Evolutionary conservation across 2,888 invertebrate species (phyloP), one percentile per base, ranked within the genome.

Genomic region (Zhuqinia jingwanae): DNA sequence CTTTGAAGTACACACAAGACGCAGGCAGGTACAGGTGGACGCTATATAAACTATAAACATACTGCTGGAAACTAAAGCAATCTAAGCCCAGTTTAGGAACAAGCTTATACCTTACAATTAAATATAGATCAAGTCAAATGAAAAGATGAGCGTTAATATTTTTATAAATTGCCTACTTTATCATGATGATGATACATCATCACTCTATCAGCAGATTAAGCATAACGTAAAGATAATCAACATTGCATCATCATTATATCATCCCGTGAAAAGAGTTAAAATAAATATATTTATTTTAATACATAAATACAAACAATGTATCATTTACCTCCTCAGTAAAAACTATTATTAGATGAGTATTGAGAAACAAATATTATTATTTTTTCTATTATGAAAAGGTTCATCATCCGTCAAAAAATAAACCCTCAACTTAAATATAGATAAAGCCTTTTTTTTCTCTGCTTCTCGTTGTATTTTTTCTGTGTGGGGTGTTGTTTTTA

Each of bases 351-450:
- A 73, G n/a, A n/a, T 73, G 53, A 27, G 73, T 82, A 70, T 83
- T 83, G 75, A 65, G 47, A 76, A 76, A 76, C 83, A 83, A 75
- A 76, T 65, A 83, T 65, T 36, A 50, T 30, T 27, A n/a, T n/a
- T 75, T 42, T 63, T 8, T 76, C 36, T 15, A 79, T 47, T 86
- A 80, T 68, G 76, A 76, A 86, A 81, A 76, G 86, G 86, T 76
- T 86, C 86, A 85, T 77, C 77, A 81, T 86, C 80, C 42, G 27
- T 80, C 73, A 78, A 79, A 85, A 79, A 78, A 73, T 70, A n/a
- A n/a, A n/a, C n/a, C n/a, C 58, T 70, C 60, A 47, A 58, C 60
- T 53, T 60, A 58, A 45, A 22, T 27, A 73, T 17, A 73, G 73
- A 70, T 70, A 70, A 70, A 25, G n/a, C 22, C 25, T 8, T 42